Conservation (phyloP, 2,113 vertebrate genomes). For the Oenanthe oenanthe region DNA sequence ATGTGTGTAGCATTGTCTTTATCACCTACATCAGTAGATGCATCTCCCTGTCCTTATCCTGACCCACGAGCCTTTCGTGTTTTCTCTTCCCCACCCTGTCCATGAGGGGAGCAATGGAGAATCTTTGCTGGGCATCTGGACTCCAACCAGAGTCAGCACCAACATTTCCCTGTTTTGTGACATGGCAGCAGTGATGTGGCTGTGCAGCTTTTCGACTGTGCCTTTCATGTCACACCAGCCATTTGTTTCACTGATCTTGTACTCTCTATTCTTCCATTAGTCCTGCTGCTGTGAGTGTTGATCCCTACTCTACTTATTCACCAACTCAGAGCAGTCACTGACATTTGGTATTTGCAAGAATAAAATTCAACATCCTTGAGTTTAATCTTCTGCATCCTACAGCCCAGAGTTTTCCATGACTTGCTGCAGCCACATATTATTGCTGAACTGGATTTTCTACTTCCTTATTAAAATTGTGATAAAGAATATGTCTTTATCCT, state of each 20-base stretch:
- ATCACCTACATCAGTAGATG: too few relatives aligned
- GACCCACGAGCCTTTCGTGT: rapidly evolving
- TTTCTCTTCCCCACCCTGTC: background rate
- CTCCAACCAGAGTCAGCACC: background rate
- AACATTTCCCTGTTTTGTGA: background rate
- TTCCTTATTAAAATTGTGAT: background rate
- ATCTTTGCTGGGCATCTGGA: background rate
- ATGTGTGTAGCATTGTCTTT: background rate
- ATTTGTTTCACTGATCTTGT: background rate
- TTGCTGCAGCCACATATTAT: background rate
- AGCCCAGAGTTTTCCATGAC: background rate
- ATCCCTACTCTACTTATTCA: background rate
- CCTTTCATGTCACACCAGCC: background rate
- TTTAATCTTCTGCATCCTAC: background rate
- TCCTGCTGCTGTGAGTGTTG: background rate
- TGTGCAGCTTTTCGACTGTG: background rate
- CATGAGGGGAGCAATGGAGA: background rate
- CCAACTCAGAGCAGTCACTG: background rate
- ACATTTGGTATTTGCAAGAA: background rate
- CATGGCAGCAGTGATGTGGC: background rate
- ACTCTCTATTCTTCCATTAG: background rate
- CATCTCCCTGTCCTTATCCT: background rate
- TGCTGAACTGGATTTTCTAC: background rate
- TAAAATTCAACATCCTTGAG: background rate
- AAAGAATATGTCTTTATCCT: background rate